phyloP scores from a whole-genome alignment of 2,797 vertebrate species.

The Orientallactaga sibirica region DNA sequence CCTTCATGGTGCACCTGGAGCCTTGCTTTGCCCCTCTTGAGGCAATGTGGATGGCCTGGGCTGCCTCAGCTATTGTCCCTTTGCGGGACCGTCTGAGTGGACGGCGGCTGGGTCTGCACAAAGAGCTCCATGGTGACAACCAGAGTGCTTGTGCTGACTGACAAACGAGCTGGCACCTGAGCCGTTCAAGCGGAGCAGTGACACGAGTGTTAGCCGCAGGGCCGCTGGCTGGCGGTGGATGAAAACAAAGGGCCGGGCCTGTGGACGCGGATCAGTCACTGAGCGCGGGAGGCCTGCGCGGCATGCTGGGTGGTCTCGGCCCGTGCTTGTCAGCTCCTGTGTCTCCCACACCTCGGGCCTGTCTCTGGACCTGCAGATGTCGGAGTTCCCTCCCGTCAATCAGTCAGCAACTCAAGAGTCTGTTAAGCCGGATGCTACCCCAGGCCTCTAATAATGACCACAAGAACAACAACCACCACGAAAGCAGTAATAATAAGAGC shows the following conservation, averaged over 20 bases:
- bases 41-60: conserved; percentile 77
- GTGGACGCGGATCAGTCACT: neutral
- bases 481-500: neutral
- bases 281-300: neutral
- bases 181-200: conserved; percentile 80
- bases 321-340: conserved; percentile 59
- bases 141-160: conserved; percentile 84
- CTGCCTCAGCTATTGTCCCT: conserved; percentile 64
- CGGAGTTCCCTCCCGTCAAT: conserved; percentile 57
- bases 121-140: conserved; percentile 76
- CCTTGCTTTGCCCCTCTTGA: neutral
- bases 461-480: neutral
- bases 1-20: neutral
- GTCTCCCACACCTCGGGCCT: conserved; percentile 64
- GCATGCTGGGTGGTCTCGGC: conserved; percentile 77
- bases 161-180: conserved; percentile 87
- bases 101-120: conserved; percentile 80
- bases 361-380: neutral
- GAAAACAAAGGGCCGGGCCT: conserved; percentile 76
- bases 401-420: conserved; percentile 71
- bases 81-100: conserved; percentile 45
- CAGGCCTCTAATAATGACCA: neutral
- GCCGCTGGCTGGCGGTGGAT: conserved; percentile 42
- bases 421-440: conserved; percentile 51
- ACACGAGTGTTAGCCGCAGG: conserved; percentile 75